Base-by-base conservation (phyloP, 2,113 vertebrate genomes). In the Alaudala cheleensis region DNA sequence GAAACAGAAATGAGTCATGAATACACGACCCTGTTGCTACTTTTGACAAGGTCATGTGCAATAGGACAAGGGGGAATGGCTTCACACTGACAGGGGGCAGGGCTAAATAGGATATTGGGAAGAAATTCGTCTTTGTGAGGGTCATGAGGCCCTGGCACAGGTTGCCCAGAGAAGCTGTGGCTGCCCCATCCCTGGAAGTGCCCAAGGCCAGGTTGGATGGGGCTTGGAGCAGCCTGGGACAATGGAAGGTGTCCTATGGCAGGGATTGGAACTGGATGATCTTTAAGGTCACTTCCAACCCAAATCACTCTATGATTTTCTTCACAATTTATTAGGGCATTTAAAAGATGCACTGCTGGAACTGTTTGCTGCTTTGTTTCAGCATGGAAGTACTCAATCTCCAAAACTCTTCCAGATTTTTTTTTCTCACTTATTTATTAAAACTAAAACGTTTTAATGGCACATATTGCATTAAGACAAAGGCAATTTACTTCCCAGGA, bases 141-240 rank as follows among this genome's bases (percentile, higher is more conserved):
- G 18, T 49, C 0, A 0, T 3, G 34, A 61, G 26, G 31, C 20
- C n/a, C 39, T 39, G 44, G 33, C 26, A 50, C 8, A 51, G 33
- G 7, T 0, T 65, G 14, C 12, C 44, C 51, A 88, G 33, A 51
- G 44, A 2, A 66, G 33, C 22, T 73, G 51, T 24, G 60, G 2
- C 23, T 73, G 67, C 7, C 6, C 11, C 61, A 60, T 29, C 13
- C 13, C 53, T 60, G 53, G 9, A 10, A 60, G 39, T 29, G 45
- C 25, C 7, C 78, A 58, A 39, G 23, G 28, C 19, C 53, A 60
- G 39, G 37, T 0, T 65, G 51, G 51, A 73, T 2, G 1, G 20
- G 11, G 29, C 24, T 74, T n/a, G 13, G 53, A 67, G 24, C n/a
- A 47, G 3, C 8, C 8, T 67, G 61, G 20, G 47, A 24, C 2